phyloP scores from a whole-genome alignment of 2,113 vertebrate species.

The Excalfactoria chinensis region DNA sequence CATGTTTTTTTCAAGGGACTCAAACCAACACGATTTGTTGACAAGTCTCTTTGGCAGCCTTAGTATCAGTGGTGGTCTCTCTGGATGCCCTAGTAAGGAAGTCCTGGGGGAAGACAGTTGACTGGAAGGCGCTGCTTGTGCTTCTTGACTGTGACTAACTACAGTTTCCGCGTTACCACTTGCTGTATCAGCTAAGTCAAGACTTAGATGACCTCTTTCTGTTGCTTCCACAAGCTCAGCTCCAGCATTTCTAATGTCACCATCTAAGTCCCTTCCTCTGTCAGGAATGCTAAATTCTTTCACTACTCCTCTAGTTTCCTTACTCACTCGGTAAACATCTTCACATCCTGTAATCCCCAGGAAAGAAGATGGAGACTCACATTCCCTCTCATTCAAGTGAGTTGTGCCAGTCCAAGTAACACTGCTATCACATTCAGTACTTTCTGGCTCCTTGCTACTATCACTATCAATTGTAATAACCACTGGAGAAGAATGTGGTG shows the following conservation, averaged over 20 bases:
- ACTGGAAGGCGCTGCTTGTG: conserved; percentile 52
- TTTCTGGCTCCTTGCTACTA: conserved; percentile 79
- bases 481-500: conserved; percentile 67
- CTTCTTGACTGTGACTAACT: background rate
- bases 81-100: conserved; percentile 56
- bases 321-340: conserved; percentile 41
- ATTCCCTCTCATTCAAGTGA: background rate
- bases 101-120: conserved; percentile 53
- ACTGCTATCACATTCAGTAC: conserved; percentile 6
- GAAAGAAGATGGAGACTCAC: background rate
- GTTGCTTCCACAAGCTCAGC: background rate
- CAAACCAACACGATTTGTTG: conserved; percentile 49
- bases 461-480: conserved; percentile 91
- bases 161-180: conserved; percentile 10
- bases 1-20: conserved; percentile 53
- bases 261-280: conserved; percentile 1
- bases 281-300: background rate
- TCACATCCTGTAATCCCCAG: conserved; percentile 27
- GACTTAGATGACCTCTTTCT: background rate
- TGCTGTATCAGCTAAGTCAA: background rate
- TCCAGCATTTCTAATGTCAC: conserved; percentile 11
- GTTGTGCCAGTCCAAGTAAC: conserved; percentile 35
- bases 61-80: conserved; percentile 59
- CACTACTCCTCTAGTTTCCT: conserved; percentile 26
- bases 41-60: conserved; percentile 75